These are phyloP conservation scores for Ruditapes philippinarum DNA, from an alignment of 1,140 invertebrate species.

Conservation along the genomic window DNA sequence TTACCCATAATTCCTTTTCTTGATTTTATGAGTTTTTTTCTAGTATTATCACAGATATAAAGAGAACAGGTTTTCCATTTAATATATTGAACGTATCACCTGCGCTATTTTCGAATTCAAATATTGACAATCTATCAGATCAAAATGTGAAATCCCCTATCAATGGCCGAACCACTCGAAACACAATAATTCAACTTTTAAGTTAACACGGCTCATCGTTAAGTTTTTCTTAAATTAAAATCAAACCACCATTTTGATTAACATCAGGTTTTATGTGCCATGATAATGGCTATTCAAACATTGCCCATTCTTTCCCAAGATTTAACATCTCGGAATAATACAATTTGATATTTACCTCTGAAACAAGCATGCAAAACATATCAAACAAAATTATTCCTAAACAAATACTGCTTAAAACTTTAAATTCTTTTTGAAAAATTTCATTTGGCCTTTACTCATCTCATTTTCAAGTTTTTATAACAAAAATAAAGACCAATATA, in stretches of 20 bases:
- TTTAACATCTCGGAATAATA: conserved; percentile 39
- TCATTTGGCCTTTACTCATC: background rate
- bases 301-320: background rate
- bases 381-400: conserved; percentile 46
- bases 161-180: conserved; percentile 17
- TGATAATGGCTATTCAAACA: conserved; percentile 1
- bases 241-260: conserved; percentile 45
- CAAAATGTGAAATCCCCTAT: conserved; percentile 14
- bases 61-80: conserved; percentile 3
- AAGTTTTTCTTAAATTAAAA: conserved; percentile 44
- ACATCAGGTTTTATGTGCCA: conserved; percentile 26
- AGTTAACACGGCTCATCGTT: conserved; percentile 7
- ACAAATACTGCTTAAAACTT: conserved; percentile 23
- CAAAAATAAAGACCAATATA: background rate
- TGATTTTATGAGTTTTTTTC: background rate
- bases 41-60: background rate
- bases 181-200: conserved; percentile 27
- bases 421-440: conserved; percentile 40
- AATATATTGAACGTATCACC: background rate
- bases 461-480: conserved; percentile 24
- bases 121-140: conserved; percentile 35
- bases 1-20: background rate
- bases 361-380: conserved; percentile 34
- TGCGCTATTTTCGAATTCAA: background rate
- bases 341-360: conserved; percentile 34